These are phyloP conservation scores for Gopherus flavomarginatus DNA, from an alignment of 2,113 vertebrate species.

Conservation along the genomic window DNA sequence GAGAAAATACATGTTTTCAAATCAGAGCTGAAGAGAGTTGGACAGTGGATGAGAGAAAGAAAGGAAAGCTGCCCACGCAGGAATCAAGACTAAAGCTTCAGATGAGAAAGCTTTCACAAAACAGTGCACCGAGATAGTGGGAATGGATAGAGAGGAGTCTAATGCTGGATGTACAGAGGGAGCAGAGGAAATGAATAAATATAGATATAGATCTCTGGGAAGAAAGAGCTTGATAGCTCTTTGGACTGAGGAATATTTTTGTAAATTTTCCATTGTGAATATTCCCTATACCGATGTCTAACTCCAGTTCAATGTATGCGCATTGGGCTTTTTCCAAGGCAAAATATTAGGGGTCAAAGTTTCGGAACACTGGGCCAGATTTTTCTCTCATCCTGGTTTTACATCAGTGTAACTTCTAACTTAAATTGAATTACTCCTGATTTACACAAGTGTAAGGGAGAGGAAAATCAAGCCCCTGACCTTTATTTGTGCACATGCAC, in stretches of 20 bases:
- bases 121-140: accelerated
- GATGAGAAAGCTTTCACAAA: not conserved
- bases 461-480: not conserved
- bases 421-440: not conserved
- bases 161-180: not conserved
- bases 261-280: not conserved
- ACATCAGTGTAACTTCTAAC: not conserved
- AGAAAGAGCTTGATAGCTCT: not conserved
- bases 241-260: not conserved
- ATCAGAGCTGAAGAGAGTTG: not conserved
- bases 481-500: not conserved
- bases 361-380: not conserved
- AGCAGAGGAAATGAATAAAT: not conserved
- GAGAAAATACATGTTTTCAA: not conserved
- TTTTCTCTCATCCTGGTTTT: slow-evolving; percentile 6
- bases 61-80: not conserved
- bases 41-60: not conserved
- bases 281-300: not conserved
- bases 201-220: not conserved
- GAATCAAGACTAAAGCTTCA: not conserved
- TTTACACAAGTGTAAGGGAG: not conserved
- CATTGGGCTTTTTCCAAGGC: not conserved
- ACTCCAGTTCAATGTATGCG: not conserved
- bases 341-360: not conserved
- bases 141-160: not conserved